Percentiles rank a stretch among this genome's conserved stretches.
phyloP scores from a whole-genome alignment of 2,113 vertebrate species.

The Chaetops frenatus region DNA sequence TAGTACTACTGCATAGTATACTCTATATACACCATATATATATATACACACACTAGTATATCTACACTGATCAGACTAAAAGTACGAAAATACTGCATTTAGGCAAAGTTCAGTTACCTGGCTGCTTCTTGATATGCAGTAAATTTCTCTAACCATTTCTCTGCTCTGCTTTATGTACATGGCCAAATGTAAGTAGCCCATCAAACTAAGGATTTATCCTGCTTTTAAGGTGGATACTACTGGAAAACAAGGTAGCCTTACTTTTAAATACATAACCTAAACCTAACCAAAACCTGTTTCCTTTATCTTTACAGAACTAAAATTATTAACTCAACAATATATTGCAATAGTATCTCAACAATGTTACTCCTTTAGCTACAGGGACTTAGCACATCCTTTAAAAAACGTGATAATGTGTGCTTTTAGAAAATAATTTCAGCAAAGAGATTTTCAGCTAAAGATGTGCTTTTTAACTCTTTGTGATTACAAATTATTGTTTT shows the following conservation, averaged over 20 bases:
- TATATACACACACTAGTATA: too few species aligned
- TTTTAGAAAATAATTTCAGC: background rate
- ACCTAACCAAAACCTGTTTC: background rate
- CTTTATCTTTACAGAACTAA: background rate
- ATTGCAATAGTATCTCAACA: background rate
- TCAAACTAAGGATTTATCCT: background rate
- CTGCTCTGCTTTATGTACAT: background rate
- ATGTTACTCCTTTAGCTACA: background rate
- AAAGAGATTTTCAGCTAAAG: background rate
- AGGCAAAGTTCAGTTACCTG: background rate
- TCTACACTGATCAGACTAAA: too few species aligned
- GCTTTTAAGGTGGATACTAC: background rate
- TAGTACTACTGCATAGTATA: too few species aligned
- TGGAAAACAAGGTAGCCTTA: background rate
- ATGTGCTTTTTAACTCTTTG: background rate
- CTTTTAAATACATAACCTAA: background rate
- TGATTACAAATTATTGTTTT: background rate
- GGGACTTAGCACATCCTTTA: background rate
- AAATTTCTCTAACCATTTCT: background rate
- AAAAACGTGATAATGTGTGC: background rate
- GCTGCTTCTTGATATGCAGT: background rate
- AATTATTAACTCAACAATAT: background rate
- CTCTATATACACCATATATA: too few species aligned
- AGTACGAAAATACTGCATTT: fast-evolving
- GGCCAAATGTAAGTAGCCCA: background rate